Base-by-base conservation (phyloP, 2,797 vertebrate genomes). In the Sternarchorhynchus goeldii region DNA sequence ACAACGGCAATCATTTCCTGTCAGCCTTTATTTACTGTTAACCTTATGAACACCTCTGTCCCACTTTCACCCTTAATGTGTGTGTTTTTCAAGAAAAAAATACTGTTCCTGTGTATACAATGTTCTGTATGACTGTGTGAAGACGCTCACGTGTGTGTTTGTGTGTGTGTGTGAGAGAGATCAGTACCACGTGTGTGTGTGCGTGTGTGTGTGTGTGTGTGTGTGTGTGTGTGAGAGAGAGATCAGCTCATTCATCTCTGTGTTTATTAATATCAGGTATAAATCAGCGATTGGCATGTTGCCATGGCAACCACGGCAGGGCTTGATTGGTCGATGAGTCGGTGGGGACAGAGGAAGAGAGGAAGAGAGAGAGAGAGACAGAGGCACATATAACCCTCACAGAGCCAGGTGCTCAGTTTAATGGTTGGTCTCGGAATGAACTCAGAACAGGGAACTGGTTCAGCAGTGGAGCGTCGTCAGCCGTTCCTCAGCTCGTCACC, bases 361-460 rank as follows among this genome's bases (percentile, higher is more conserved):
- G 80, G 87, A 79, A 77, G 77, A 6, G 73, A 82, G 80, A 74
- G 73, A 83, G 87, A 86, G 34, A 36, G 34, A 36, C 1, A 36
- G 34, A 73, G 79, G 87, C 79, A 77, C 76, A 6, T 71, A 82
- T 91, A 91, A 92, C 91, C 90, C 92, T 90, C 91, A 88, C 89
- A 87, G 79, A 85, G 89, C 85, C 88, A 86, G 87, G 73, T 88
- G 84, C 91, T 91, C 89, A 89, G 91, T 90, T 89, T 86, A 88
- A 84, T 84, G 84, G 84, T 81, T 72, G 79, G 77, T 36, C 84
- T 88, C 88, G 90, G 89, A 90, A 89, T 88, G 89, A 88, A 87
- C 31, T 21, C 39, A 72, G 82, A 68, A 80, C 85, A 86, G 76
- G 84, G 86, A 89, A 88, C 87, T 86, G 85, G 85, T 77, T 84